Percentiles rank a stretch among this genome's conserved stretches.
phyloP scores from a whole-genome alignment of 2,797 vertebrate genomes.

The Pseudomugil tenellus region DNA sequence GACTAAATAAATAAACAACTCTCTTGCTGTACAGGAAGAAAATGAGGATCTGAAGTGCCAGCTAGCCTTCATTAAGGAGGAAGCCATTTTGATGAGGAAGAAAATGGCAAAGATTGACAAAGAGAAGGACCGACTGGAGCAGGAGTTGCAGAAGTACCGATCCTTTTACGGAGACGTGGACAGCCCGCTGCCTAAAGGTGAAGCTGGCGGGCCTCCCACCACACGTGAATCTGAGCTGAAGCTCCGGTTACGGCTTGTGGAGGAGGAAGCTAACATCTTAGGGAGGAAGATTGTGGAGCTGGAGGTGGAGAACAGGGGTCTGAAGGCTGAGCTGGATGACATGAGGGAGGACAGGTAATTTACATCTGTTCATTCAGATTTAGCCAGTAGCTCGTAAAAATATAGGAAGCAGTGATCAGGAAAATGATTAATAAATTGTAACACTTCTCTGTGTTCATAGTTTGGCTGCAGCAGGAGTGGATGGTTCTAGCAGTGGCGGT shows the following conservation, averaged over 20 bases:
- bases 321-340: conserved; percentile 97
- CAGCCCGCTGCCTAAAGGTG: conserved; percentile 96
- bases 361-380: not conserved
- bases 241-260: conserved; percentile 92
- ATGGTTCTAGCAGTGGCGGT: conserved; percentile 79
- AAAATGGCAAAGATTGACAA: conserved; percentile 99
- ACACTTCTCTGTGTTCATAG: conserved; percentile 66
- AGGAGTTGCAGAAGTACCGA: conserved; percentile 96
- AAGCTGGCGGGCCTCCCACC: conserved; percentile 95
- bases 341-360: conserved; percentile 88
- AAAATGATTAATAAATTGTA: too few relatives aligned
- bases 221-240: conserved; percentile 97
- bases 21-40: conserved; percentile 86
- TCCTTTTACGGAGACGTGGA: conserved; percentile 98
- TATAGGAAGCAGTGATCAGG: not conserved
- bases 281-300: conserved; percentile 98
- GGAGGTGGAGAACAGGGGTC: conserved; percentile 96
- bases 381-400: not conserved
- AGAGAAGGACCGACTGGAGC: conserved; percentile 95
- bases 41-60: conserved; percentile 97
- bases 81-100: conserved; percentile 96
- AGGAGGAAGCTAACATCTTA: conserved; percentile 98
- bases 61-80: conserved; percentile 96
- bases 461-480: conserved; percentile 83
- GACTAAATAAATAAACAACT: conserved; percentile 1